Conservation (phyloP, 2,797 vertebrate species). For the Danio jaintianensis region DNA sequence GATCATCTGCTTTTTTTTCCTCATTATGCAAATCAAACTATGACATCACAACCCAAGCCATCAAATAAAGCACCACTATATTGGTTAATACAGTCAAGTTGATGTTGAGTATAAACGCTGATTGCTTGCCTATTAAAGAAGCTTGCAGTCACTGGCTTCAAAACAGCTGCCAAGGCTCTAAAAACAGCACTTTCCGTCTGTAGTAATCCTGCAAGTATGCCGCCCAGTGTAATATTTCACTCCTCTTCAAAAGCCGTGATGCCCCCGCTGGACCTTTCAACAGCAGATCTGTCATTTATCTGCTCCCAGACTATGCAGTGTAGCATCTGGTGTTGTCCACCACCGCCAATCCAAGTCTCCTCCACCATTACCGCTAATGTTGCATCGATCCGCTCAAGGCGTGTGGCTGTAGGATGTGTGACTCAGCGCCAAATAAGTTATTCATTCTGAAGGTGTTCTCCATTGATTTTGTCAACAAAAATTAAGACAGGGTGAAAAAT, state of each 20-base stretch:
- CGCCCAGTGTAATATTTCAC: constrained; percentile 63
- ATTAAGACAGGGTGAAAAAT: background rate
- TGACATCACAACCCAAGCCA: constrained; percentile 21
- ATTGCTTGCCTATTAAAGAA: constrained; percentile 41
- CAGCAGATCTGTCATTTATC: constrained; percentile 71
- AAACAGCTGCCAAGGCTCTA: constrained; percentile 41
- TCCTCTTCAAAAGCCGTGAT: constrained; percentile 52
- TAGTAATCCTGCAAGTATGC: constrained; percentile 42
- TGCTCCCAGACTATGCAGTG: constrained; percentile 64
- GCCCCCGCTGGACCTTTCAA: constrained; percentile 60
- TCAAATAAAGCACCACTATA: constrained; percentile 9
- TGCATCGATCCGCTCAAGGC: constrained; percentile 71
- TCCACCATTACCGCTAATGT: constrained; percentile 68
- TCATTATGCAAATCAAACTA: constrained; percentile 28
- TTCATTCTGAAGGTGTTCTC: constrained; percentile 72
- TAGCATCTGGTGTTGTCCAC: constrained; percentile 73
- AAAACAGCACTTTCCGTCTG: constrained; percentile 51
- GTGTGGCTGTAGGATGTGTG: constrained; percentile 52
- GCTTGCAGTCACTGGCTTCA: constrained; percentile 33
- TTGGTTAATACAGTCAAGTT: constrained; percentile 13
- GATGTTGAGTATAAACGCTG: constrained; percentile 34
- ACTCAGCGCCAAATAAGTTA: constrained; percentile 76
- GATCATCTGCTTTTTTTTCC: background rate
- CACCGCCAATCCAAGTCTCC: constrained; percentile 59
- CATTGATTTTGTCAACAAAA: constrained; percentile 16